A percentile compares a stretch with the other conserved stretches of the same genome.
These are phyloP conservation scores for Diplodus sargus DNA, from an alignment of 2,797 vertebrate genomes.

Conservation along the genomic window DNA sequence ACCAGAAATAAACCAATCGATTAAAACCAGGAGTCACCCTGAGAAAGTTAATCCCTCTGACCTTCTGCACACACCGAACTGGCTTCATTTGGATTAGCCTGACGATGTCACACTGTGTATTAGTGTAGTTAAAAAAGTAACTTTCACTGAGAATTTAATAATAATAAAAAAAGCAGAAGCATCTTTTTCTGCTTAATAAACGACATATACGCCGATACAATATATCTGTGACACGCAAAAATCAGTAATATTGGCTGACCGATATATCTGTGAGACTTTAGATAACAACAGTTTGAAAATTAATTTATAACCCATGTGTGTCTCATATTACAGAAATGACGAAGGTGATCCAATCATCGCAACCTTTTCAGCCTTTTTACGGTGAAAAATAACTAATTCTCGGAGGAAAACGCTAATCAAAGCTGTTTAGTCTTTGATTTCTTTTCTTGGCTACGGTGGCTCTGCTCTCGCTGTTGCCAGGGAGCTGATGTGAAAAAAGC, in stretches of 20 bases:
- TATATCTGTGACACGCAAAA: no score
- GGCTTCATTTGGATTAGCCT: background rate
- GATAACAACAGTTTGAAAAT: background rate
- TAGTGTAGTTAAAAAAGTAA: background rate
- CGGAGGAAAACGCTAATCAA: background rate
- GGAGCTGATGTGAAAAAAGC: no score
- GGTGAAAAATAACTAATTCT: background rate
- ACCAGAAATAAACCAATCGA: slow-evolving; percentile 63
- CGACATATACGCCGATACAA: no score
- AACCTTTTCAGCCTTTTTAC: background rate
- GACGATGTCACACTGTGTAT: background rate
- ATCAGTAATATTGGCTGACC: no score
- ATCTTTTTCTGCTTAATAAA: no score
- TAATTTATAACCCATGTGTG: background rate
- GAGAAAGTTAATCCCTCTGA: slow-evolving; percentile 43
- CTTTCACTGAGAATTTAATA: no score
- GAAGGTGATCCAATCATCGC: background rate
- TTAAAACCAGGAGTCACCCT: slow-evolving; percentile 50
- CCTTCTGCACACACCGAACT: background rate
- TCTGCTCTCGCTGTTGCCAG: no score
- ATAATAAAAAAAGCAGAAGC: no score
- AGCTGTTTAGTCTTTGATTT: background rate
- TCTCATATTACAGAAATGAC: background rate
- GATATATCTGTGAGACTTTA: no score
- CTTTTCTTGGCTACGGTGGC: no score